Conservation (phyloP, 2,888 invertebrate species). For the Caradrina kadenii region DNA sequence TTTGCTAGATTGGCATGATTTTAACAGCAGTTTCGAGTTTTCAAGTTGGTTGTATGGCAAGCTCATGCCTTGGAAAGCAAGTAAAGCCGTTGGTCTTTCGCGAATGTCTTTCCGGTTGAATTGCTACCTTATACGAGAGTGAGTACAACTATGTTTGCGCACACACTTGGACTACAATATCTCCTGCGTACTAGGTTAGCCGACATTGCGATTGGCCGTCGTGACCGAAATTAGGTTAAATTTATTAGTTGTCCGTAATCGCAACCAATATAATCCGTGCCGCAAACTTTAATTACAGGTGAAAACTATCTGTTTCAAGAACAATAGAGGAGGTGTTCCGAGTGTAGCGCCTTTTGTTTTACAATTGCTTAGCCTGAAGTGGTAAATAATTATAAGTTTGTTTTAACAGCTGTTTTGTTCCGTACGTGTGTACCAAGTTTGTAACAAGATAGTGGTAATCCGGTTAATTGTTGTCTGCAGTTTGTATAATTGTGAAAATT, state of each 20-base stretch:
- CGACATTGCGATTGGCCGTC: neutral
- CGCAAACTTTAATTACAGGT: slow-evolving; percentile 83
- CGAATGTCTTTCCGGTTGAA: too few species aligned
- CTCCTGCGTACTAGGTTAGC: neutral
- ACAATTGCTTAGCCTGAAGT: slow-evolving; percentile 61
- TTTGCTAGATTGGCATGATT: neutral
- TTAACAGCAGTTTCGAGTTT: neutral
- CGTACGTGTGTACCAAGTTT: slow-evolving; percentile 57
- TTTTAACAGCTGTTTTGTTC: slow-evolving; percentile 61
- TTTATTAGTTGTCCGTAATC: slow-evolving; percentile 71
- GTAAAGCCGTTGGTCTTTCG: too few species aligned
- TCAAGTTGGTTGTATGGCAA: neutral
- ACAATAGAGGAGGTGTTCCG: slow-evolving; percentile 64
- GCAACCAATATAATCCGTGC: slow-evolving; percentile 79
- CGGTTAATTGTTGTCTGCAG: slow-evolving; percentile 62
- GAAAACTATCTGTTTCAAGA: slow-evolving; percentile 71
- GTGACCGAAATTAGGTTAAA: neutral
- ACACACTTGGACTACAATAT: too few species aligned
- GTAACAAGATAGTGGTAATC: slow-evolving; percentile 62
- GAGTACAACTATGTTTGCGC: too few species aligned
- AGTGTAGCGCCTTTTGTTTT: slow-evolving; percentile 60
- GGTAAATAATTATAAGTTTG: slow-evolving; percentile 67
- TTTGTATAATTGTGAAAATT: slow-evolving; percentile 61
- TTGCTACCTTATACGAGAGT: too few species aligned
- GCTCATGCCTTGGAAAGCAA: too few species aligned